phyloP scores from a whole-genome alignment of 23 tunicate genomes.

The Ascidia mentula region DNA sequence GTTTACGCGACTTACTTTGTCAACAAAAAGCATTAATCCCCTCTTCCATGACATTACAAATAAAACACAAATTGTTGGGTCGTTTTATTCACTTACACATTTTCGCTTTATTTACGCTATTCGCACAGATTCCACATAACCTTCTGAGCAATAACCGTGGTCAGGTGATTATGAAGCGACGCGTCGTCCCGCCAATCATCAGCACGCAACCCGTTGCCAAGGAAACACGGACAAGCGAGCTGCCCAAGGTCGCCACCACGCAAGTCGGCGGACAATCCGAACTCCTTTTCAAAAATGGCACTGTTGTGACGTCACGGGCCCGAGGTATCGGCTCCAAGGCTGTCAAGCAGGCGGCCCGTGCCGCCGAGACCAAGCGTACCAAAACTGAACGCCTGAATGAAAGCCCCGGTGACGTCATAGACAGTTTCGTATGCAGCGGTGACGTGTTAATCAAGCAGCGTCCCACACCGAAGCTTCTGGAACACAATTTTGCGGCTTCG shows the following conservation, averaged over 20 bases:
- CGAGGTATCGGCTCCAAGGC: constrained; percentile 6
- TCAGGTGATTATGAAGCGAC: constrained; percentile 54
- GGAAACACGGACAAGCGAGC: background rate
- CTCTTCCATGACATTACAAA: too few relatives aligned
- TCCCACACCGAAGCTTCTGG: constrained; percentile 39
- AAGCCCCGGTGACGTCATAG: constrained; percentile 18
- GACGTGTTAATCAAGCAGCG: constrained; percentile 50
- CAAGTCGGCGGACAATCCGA: constrained; percentile 1
- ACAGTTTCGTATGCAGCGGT: constrained; percentile 34
- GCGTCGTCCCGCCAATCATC: constrained; percentile 73
- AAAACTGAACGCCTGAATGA: background rate
- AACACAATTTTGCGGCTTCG: constrained; percentile 74
- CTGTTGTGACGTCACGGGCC: constrained; percentile 11
- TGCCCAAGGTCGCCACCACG: constrained; percentile 14
- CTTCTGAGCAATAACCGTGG: constrained; percentile 14
- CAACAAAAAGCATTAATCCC: too few relatives aligned
- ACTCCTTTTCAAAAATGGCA: constrained; percentile 18
- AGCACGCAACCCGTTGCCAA: constrained; percentile 22
- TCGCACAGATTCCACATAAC: constrained; percentile 26
- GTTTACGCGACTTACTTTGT: too few relatives aligned
- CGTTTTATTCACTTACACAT: background rate
- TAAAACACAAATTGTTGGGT: too few relatives aligned
- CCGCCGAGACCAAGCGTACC: background rate
- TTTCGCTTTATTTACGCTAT: background rate
- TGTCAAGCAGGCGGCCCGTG: background rate